Conservation (phyloP, 53 echinoderm and acorn worm species). For the Holothuria leucospilota region DNA sequence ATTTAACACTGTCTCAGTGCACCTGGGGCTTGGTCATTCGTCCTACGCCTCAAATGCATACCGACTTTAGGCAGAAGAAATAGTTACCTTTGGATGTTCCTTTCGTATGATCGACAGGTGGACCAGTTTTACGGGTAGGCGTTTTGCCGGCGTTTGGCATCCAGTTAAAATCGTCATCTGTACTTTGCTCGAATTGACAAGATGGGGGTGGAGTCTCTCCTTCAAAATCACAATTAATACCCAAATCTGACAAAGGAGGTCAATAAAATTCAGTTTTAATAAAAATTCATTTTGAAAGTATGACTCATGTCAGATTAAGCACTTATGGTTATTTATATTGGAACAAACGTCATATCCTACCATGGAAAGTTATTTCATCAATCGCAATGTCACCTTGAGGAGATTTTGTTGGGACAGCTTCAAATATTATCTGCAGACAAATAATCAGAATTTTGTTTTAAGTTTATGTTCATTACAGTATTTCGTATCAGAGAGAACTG, state of each 20-base stretch:
- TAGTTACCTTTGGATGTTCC: constrained; percentile 78
- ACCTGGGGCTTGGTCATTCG: neutral
- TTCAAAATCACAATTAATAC: constrained; percentile 88
- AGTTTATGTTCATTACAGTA: neutral
- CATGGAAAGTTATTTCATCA: constrained; percentile 85
- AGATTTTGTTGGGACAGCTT: constrained; percentile 73
- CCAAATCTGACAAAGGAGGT: constrained; percentile 33
- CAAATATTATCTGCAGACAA: constrained; percentile 80
- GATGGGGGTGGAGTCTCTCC: constrained; percentile 41
- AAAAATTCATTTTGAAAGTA: neutral
- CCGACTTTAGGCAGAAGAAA: too few species aligned
- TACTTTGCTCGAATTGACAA: constrained; percentile 77
- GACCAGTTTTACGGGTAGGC: constrained; percentile 87
- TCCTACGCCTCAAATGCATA: too few species aligned
- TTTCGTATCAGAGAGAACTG: neutral
- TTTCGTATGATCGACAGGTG: constrained; percentile 83
- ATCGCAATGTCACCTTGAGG: constrained; percentile 89
- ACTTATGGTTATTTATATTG: too few species aligned
- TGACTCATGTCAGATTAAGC: neutral
- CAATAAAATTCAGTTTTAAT: neutral
- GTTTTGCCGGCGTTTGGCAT: constrained; percentile 86
- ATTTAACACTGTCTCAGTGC: too few species aligned
- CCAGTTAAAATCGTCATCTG: constrained; percentile 89
- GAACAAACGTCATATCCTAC: constrained; percentile 38
- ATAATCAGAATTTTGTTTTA: neutral